These are phyloP conservation scores for Simalia tracyae DNA, from an alignment of 2,797 vertebrate genomes.

Conservation along the genomic window DNA sequence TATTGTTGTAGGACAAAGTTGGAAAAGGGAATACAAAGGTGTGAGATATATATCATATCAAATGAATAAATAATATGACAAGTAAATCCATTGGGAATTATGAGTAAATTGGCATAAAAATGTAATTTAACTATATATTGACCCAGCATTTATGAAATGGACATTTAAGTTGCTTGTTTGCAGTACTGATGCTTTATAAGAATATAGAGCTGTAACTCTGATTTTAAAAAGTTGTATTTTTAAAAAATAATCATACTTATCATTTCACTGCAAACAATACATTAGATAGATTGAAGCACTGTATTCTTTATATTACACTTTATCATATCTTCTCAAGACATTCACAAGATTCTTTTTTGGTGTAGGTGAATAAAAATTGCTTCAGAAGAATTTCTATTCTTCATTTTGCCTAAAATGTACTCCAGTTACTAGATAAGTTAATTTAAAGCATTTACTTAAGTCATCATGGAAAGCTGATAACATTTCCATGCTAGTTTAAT, in stretches of 20 bases:
- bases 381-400: background rate
- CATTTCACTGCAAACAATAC: background rate
- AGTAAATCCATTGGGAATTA: background rate
- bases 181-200: background rate
- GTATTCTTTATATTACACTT: background rate
- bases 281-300: constrained; percentile 7
- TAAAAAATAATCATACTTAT: background rate
- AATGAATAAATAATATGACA: background rate
- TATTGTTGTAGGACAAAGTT: too few relatives aligned
- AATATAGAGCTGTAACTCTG: background rate
- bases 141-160: background rate
- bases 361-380: background rate
- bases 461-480: background rate
- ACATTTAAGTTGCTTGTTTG: background rate
- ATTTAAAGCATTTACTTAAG: constrained; percentile 31
- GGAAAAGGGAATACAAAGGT: background rate
- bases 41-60: too few relatives aligned
- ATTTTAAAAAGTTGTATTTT: background rate
- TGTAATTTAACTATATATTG: background rate
- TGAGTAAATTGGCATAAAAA: background rate
- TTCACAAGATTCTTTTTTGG: constrained; percentile 16
- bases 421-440: constrained; percentile 24
- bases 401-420: constrained; percentile 5
- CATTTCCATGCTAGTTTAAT: too few relatives aligned
- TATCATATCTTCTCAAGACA: constrained; percentile 20